Evolutionary conservation across 64 coral and sea anemone genomes (phyloP).

Genomic region (Hydrozoanthus tunicans): DNA sequence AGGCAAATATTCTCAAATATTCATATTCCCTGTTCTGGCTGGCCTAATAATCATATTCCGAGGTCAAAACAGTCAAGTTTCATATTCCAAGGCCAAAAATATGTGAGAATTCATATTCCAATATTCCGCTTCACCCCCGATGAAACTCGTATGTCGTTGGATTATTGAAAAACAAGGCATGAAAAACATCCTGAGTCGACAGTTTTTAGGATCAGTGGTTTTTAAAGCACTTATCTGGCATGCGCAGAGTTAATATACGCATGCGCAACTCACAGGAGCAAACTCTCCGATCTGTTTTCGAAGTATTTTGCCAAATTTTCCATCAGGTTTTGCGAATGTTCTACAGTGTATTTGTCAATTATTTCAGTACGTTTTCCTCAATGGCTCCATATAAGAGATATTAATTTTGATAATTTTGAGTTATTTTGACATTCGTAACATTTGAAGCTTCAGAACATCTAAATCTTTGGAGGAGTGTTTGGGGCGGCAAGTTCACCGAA

Average conservation of each 20-base stretch:
- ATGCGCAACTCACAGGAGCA: conserved; percentile 49
- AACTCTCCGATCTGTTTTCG: conserved; percentile 72
- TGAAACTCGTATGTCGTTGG: background rate
- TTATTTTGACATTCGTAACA: background rate
- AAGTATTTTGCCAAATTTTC: conserved; percentile 62
- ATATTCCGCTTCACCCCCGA: no score
- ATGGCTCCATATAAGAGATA: conserved; percentile 18
- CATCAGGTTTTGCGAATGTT: conserved; percentile 37
- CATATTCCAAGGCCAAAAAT: no score
- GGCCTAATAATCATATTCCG: no score
- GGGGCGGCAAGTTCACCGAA: conserved; percentile 41
- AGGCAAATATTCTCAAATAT: no score
- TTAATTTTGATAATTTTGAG: background rate
- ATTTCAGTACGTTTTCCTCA: conserved; percentile 8
- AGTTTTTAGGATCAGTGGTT: conserved; percentile 49
- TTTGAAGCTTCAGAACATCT: conserved; percentile 7
- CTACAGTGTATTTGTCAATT: background rate
- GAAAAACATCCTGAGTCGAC: conserved; percentile 11
- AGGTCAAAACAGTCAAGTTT: no score
- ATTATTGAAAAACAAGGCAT: no score
- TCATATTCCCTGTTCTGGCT: no score
- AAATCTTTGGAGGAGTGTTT: conserved; percentile 37
- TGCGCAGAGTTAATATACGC: conserved; percentile 48
- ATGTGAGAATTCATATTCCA: no score
- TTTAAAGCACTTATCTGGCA: background rate